Evolutionary conservation across 2,888 invertebrate species (phyloP), one percentile per base, ranked within the genome.

Genomic region (Acronicta aceris): DNA sequence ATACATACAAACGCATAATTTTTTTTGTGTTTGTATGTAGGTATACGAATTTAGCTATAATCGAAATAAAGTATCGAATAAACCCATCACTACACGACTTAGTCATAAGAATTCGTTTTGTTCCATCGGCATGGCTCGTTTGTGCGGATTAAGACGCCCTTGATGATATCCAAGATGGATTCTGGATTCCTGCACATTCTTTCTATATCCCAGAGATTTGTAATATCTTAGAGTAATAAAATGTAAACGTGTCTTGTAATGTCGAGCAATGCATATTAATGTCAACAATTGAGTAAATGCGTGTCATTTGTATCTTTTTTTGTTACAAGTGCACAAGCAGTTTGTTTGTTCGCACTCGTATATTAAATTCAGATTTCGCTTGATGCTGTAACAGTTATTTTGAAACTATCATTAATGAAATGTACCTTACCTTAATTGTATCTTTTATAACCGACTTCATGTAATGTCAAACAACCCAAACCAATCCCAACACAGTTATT

Each of bases 51-150:
- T 47, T 38, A 25, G 36, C 41, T 47, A 30, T 6, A 38, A 47
- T 36, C 25, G 38, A 17, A 0, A 40, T 8, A 4, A 51, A 42
- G 47, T 41, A 56, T 59, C 54, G 71, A 55, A 38, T 25, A 8
- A 5, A 50, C 53, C 50, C 73, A 62, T 62, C 72, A 41, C 66
- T 70, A 71, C 63, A 75, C 56, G 50, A 80, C 85, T 91, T 89
- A 89, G 86, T 91, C 89, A 89, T 86, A 81, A 84, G 82, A 85
- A 83, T 87, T 85, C 78, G 82, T 90, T 90, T 89, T 89, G 85
- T 89, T 90, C 85, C 82, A 82, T 76, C 77, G 78, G 80, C 79
- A 78, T 50, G 56, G 52, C 82, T 82, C 82, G 82, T 85, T 86
- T 84, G 83, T 80, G 80, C 64, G 85, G 89, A 90, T 89, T 89